phyloP scores from a whole-genome alignment of 1,140 invertebrate species.

The Myzus persicae region DNA sequence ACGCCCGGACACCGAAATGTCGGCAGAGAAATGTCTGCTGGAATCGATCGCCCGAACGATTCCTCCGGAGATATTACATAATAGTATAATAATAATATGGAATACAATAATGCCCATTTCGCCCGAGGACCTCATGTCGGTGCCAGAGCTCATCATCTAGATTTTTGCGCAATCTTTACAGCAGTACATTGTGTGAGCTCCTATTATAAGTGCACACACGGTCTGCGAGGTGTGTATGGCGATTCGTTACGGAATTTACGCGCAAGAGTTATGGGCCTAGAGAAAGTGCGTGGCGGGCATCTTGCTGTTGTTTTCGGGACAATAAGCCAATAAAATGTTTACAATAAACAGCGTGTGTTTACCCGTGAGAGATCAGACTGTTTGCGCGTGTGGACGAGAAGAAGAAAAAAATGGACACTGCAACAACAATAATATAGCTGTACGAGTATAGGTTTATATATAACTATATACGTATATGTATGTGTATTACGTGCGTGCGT shows the following conservation, averaged over 20 bases:
- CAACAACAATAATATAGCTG: slow-evolving; percentile 36
- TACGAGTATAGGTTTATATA: slow-evolving; percentile 23
- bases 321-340: slow-evolving; percentile 47
- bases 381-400: background rate
- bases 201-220: no score
- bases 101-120: background rate
- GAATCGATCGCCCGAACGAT: background rate
- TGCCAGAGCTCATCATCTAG: background rate
- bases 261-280: slow-evolving; percentile 34
- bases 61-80: background rate
- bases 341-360: slow-evolving; percentile 54
- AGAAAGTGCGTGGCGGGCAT: slow-evolving; percentile 38
- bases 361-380: background rate
- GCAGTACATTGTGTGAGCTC: background rate
- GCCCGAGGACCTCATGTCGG: slow-evolving; percentile 41
- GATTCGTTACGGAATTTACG: slow-evolving; percentile 19
- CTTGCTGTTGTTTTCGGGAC: slow-evolving; percentile 33
- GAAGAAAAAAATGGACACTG: slow-evolving; percentile 33
- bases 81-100: slow-evolving; percentile 13
- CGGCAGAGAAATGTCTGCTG: background rate
- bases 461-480: background rate
- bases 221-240: background rate
- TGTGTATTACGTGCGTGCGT: background rate
- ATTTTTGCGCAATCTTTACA: slow-evolving; percentile 51
- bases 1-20: slow-evolving; percentile 19